Base-by-base conservation (phyloP, 2,113 vertebrate species). In the Diadophis punctatus region DNA sequence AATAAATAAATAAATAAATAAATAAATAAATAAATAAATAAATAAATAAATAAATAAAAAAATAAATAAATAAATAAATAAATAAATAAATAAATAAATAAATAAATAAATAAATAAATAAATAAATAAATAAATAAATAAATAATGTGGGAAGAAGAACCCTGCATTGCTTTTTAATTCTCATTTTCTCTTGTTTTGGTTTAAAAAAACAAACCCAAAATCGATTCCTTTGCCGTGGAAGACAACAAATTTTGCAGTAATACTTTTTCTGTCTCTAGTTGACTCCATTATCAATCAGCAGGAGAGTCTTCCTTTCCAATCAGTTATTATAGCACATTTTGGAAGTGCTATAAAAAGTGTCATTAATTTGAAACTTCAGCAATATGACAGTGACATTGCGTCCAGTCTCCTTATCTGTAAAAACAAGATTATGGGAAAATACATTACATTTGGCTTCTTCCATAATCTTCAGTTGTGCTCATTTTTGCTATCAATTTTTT, bases 311-410 rank as follows among this genome's bases (percentile, higher is more conserved):
- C 1, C 27, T 93, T 96, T 88, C 89, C 93, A 95, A 10, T 25
- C 8, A 88, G 63, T 88, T 87, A 94, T 93, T 93, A 90, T 88
- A 9, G 14, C 88, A 86, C 86, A 88, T 92, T 95, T 95, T 89
- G 63, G 91, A 46, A 48, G 90, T 12, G 22, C 43, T 90, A 51
- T 89, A 91, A 95, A 96, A 95, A 89, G 90, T 34, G 0, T 53
- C 92, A 92, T 86, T 92, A 94, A 91, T 92, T 84, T 90, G 30
- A 51, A 16, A 90, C 43, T 95, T 90, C 16, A 94, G 93, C 60
- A 8, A 91, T 51, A 60, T 30, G 92, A 85, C 92, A 93, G 90
- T 87, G 10, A 52, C 30, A 90, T 1, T 8, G 91, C 60, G 93
- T 93, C 53, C 39, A 95, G 58, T 51, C 27, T 30, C 58, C 22